Evolutionary conservation across 2,797 vertebrate genomes (phyloP), one percentile per base, ranked within the genome.

Genomic region (Phoebastria nigripes): DNA sequence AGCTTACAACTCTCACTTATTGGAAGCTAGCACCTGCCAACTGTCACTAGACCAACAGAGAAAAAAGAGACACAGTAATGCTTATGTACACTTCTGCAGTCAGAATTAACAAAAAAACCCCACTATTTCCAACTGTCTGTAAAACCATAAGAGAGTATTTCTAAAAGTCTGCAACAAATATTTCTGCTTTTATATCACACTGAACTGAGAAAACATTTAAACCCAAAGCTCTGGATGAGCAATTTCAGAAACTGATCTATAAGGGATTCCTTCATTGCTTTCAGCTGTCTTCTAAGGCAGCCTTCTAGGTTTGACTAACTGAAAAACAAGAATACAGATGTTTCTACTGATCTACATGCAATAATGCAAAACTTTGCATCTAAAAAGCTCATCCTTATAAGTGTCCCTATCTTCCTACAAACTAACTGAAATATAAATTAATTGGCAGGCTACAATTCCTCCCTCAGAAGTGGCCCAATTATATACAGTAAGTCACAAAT

Each of bases 1-100:
- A 73, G 85, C 55, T 96, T 66, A 91, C 66, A 96, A 37, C 76
- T 91, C 88, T 87, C 62, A 18, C 55, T 94, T 74, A 70, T 5
- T 87, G 74, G 55, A 66, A 96, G 77, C 73, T 61, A 96, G 76
- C 90, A 96, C 94, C 95, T 97, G 95, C 94, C 93, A 96, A 95
- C 87, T 92, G 88, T 77, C 78, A 90, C 61, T 87, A 92, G 58
- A 83, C 26, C 62, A 79, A 85, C 46, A 90, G 51, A 92, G 33
- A 61, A 65, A 95, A 80, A 56, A 93, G n/a, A 94, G n/a, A 87
- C 37, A 76, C 31, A 85, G 74, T 41, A 35, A 93, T 52, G 46
- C 88, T 88, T 91, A 84, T 87, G 79, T 19, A 93, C 46, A 82
- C 20, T 84, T 69, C 66, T 91, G 35, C 46, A 88, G 46, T 44